Evolutionary conservation across 2,113 vertebrate genomes (phyloP).

Genomic region (Proteles cristata): DNA sequence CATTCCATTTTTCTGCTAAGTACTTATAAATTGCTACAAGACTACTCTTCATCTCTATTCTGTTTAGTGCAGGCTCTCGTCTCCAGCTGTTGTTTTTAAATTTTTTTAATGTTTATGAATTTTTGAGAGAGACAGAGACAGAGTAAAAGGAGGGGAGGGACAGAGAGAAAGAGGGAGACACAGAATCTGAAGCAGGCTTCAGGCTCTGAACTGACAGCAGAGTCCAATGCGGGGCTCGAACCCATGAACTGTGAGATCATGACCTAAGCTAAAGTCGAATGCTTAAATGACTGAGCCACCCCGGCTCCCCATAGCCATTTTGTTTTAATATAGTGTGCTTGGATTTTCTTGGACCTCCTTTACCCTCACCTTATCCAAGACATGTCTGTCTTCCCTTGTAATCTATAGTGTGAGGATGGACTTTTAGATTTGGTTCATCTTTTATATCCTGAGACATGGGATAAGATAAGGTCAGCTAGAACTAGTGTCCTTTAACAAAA

Average conservation of each 20-base stretch:
- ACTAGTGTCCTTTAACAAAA: neutral
- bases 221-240: no score
- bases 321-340: neutral
- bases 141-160: no score
- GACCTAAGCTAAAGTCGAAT: no score
- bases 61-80: neutral
- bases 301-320: neutral
- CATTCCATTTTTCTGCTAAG: neutral
- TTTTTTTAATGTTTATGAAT: no score
- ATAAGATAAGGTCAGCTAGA: neutral
- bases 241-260: no score
- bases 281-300: no score
- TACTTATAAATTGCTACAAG: neutral
- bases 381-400: neutral
- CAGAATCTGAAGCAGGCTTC: no score
- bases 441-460: neutral
- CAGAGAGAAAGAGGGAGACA: no score
- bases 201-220: no score
- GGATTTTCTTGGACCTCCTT: neutral
- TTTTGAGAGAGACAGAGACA: no score
- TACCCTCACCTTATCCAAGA: neutral
- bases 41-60: neutral
- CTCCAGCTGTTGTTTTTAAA: neutral
- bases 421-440: neutral
- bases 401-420: neutral